phyloP scores from a whole-genome alignment of 2,797 vertebrate species.

The Myotis pilosus region DNA sequence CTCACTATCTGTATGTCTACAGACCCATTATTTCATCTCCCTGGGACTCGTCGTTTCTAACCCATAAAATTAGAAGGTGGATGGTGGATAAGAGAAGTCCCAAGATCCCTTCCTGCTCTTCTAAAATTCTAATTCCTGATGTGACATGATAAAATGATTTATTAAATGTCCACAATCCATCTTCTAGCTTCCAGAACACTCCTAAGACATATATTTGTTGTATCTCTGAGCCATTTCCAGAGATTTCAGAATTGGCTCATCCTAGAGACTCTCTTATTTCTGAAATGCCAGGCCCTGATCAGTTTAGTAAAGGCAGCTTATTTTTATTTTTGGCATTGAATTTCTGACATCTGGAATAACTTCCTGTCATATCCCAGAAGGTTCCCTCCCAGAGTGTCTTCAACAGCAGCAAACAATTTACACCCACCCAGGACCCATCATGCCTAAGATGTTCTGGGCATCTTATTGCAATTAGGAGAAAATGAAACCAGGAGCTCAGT shows the following conservation, averaged over 20 bases:
- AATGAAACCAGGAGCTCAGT: constrained; percentile 71
- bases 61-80: neutral
- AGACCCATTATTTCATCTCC: neutral
- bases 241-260: constrained; percentile 63
- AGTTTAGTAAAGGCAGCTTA: constrained; percentile 66
- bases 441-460: constrained; percentile 38
- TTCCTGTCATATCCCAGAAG: constrained; percentile 69
- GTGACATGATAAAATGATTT: constrained; percentile 34
- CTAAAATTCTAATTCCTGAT: constrained; percentile 27
- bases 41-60: neutral
- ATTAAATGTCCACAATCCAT: constrained; percentile 34
- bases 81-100: neutral
- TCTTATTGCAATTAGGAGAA: constrained; percentile 73
- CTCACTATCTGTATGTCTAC: neutral
- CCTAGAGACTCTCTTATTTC: constrained; percentile 41
- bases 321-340: constrained; percentile 65
- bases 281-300: constrained; percentile 59
- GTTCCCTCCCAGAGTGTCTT: constrained; percentile 75
- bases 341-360: constrained; percentile 73
- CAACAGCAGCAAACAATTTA: constrained; percentile 77
- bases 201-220: constrained; percentile 42
- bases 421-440: constrained; percentile 71
- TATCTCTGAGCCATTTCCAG: constrained; percentile 46
- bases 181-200: constrained; percentile 59
- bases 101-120: constrained; percentile 25